Conservation (phyloP, 2,797 vertebrate genomes). For the Parambassis ranga region DNA sequence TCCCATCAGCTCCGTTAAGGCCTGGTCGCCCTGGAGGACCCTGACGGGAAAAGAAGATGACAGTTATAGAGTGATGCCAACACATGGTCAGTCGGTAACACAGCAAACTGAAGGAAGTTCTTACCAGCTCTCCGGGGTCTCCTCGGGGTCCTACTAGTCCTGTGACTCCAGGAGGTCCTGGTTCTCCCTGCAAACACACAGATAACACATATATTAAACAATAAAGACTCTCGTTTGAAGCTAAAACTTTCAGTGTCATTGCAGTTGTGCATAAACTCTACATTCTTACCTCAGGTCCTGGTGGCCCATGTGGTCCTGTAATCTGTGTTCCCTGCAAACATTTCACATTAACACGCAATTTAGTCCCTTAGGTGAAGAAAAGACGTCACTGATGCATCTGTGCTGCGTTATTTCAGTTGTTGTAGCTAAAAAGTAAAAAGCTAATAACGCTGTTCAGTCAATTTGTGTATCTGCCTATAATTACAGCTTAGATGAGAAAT, state of each 20-base stretch:
- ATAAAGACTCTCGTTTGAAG: no score
- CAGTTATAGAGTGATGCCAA: not conserved
- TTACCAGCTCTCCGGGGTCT: slow-evolving; percentile 90
- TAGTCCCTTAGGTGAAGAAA: no score
- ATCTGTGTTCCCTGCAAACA: slow-evolving; percentile 74
- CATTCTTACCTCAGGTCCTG: slow-evolving; percentile 77
- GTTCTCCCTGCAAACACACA: slow-evolving; percentile 55
- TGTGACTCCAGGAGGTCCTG: slow-evolving; percentile 85
- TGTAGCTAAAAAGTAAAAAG: no score
- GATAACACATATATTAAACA: no score
- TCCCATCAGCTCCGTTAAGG: slow-evolving; percentile 92
- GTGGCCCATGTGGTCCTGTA: slow-evolving; percentile 71
- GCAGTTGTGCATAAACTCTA: not conserved
- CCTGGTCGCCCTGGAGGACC: slow-evolving; percentile 90
- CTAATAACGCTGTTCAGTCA: no score
- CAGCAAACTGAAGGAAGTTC: slow-evolving; percentile 4
- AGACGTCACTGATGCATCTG: no score
- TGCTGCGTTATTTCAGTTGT: no score
- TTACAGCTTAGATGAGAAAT: no score
- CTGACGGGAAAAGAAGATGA: slow-evolving; percentile 66
- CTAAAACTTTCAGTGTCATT: not conserved
- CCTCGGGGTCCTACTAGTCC: slow-evolving; percentile 88
- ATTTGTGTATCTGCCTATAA: no score
- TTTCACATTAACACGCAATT: not conserved
- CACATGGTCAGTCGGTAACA: not conserved